Evolutionary conservation across 1,140 invertebrate genomes (phyloP).

Genomic region (Magallana angulata): DNA sequence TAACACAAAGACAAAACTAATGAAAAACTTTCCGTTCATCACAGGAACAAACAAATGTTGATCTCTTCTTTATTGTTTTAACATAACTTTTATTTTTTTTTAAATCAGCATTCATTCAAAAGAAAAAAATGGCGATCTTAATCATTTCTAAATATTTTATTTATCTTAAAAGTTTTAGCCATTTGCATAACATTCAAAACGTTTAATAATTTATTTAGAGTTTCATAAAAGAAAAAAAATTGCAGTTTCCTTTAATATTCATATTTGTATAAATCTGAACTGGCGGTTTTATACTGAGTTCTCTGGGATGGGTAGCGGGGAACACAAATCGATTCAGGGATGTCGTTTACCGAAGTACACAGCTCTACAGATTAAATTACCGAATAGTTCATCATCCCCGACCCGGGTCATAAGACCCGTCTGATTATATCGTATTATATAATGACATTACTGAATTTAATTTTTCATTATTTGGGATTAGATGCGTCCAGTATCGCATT

Average conservation of each 20-base stretch:
- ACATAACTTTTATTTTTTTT: no score
- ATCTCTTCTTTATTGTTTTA: no score
- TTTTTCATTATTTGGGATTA: constrained; percentile 35
- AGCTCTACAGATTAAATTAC: constrained; percentile 26
- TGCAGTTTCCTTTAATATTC: not conserved
- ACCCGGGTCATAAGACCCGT: not conserved
- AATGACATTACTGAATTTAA: constrained; percentile 33
- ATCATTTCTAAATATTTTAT: no score
- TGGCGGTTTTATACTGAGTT: not conserved
- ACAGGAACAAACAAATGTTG: no score
- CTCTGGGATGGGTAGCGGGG: not conserved
- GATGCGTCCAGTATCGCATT: not conserved
- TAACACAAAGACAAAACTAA: no score
- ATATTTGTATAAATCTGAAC: not conserved
- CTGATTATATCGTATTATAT: constrained; percentile 16
- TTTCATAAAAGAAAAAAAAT: no score
- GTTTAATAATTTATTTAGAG: no score
- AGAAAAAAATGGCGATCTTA: no score
- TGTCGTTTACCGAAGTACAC: constrained; percentile 15
- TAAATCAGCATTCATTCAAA: no score
- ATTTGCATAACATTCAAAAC: no score
- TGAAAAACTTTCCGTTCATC: no score
- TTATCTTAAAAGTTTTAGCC: no score
- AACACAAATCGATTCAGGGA: constrained; percentile 13
- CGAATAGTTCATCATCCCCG: not conserved